Conservation (phyloP, 1,140 invertebrate genomes). For the Apis dorsata region DNA sequence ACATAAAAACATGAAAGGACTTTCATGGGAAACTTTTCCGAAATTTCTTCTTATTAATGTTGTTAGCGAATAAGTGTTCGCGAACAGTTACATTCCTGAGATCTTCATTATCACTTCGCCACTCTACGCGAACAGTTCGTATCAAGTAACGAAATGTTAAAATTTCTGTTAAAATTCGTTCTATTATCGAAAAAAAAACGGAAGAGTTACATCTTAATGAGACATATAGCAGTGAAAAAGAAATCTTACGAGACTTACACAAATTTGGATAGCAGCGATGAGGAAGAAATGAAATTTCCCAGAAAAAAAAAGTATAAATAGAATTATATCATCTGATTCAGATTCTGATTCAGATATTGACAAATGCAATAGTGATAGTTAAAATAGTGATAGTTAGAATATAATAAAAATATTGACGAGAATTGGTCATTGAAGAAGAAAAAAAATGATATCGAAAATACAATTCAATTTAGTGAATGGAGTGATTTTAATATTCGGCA, state of each 20-base stretch:
- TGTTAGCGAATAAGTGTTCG: too few species aligned
- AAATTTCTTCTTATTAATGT: too few species aligned
- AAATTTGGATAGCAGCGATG: constrained; percentile 35
- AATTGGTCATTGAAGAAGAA: constrained; percentile 40
- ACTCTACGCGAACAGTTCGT: not conserved
- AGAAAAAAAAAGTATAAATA: constrained; percentile 24
- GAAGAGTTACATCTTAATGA: constrained; percentile 14
- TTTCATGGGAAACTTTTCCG: too few species aligned
- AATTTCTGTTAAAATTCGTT: constrained; percentile 32
- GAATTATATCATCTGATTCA: constrained; percentile 35
- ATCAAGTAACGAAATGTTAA: constrained; percentile 17
- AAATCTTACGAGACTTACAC: constrained; percentile 27
- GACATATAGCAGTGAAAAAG: constrained; percentile 20
- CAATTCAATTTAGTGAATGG: constrained; percentile 33
- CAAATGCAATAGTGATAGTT: constrained; percentile 41
- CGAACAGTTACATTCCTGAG: too few species aligned
- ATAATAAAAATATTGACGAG: constrained; percentile 33
- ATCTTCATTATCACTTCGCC: too few species aligned
- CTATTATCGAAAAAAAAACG: constrained; percentile 39
- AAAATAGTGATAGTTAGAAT: constrained; percentile 39
- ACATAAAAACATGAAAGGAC: too few species aligned
- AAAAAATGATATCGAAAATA: constrained; percentile 37
- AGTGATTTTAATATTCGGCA: constrained; percentile 38
- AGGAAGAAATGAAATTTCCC: constrained; percentile 24
- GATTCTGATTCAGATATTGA: constrained; percentile 44